A percentile compares a stretch with the other conserved stretches of the same genome.
These are phyloP conservation scores for Apaloderma vittatum DNA, from an alignment of 2,113 vertebrate genomes.

Conservation along the genomic window DNA sequence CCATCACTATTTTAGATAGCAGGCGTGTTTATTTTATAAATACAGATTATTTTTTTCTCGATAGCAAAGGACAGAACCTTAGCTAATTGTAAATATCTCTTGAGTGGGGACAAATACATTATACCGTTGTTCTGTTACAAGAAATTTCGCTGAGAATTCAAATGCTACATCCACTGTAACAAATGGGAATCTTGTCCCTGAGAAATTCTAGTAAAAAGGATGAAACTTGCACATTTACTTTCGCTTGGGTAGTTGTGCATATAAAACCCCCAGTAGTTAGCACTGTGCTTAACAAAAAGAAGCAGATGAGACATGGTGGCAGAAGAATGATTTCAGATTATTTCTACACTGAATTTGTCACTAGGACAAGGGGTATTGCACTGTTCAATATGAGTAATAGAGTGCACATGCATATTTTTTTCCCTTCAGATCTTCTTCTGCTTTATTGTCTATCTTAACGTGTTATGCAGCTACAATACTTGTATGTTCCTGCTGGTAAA, in stretches of 20 bases:
- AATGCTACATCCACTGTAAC: not conserved
- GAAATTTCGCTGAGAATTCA: not conserved
- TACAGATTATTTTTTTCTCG: not conserved
- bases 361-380: not conserved
- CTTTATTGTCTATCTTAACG: not conserved
- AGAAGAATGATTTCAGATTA: not conserved
- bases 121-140: not conserved
- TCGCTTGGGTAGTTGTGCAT: not conserved
- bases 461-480: not conserved
- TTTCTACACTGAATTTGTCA: not conserved
- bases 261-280: not conserved
- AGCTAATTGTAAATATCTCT: not conserved
- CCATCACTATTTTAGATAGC: not conserved
- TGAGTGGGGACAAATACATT: not conserved
- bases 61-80: not conserved
- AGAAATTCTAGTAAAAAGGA: not conserved
- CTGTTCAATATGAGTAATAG: not conserved
- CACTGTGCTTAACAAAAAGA: not conserved
- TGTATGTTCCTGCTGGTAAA: not conserved
- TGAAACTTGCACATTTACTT: not conserved
- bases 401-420: not conserved
- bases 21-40: constrained; percentile 36
- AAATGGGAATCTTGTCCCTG: not conserved
- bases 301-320: not conserved
- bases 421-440: not conserved